Evolutionary conservation across 2,888 invertebrate genomes (phyloP).

Genomic region (Spisula subtruncata): DNA sequence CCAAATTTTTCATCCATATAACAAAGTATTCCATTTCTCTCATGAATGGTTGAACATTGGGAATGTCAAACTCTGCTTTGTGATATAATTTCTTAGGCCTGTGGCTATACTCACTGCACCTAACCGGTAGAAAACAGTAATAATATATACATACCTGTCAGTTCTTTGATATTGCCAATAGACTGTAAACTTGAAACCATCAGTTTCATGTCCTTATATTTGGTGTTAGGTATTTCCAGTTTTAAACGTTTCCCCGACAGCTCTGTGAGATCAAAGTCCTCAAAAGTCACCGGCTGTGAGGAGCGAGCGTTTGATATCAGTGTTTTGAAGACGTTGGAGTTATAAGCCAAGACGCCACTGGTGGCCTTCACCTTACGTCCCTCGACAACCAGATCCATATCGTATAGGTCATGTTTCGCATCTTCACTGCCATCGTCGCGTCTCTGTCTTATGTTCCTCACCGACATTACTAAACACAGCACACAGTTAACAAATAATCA

Average conservation of each 20-base stretch:
- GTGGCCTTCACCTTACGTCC: constrained; percentile 47
- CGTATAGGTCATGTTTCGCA: constrained; percentile 13
- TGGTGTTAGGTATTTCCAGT: constrained; percentile 44
- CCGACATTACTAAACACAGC: background rate
- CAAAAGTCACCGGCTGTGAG: background rate
- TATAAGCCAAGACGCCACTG: constrained; percentile 46
- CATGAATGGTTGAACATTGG: too few relatives aligned
- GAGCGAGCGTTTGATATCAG: constrained; percentile 28
- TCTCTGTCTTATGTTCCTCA: background rate
- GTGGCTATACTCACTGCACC: too few relatives aligned
- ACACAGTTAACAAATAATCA: background rate
- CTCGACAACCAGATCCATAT: constrained; percentile 45
- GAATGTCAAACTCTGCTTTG: too few relatives aligned
- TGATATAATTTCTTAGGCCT: too few relatives aligned
- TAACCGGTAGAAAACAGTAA: too few relatives aligned
- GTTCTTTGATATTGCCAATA: background rate
- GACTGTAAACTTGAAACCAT: constrained; percentile 19
- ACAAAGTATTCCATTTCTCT: too few relatives aligned
- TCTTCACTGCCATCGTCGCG: background rate
- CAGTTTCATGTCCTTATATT: constrained; percentile 49
- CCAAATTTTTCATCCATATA: too few relatives aligned
- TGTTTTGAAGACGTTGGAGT: constrained; percentile 50
- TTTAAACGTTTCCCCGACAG: constrained; percentile 11
- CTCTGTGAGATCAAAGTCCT: background rate
- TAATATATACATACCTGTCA: constrained; percentile 15